phyloP scores from a whole-genome alignment of 2,113 vertebrate species.

The Bujurquina vittata region DNA sequence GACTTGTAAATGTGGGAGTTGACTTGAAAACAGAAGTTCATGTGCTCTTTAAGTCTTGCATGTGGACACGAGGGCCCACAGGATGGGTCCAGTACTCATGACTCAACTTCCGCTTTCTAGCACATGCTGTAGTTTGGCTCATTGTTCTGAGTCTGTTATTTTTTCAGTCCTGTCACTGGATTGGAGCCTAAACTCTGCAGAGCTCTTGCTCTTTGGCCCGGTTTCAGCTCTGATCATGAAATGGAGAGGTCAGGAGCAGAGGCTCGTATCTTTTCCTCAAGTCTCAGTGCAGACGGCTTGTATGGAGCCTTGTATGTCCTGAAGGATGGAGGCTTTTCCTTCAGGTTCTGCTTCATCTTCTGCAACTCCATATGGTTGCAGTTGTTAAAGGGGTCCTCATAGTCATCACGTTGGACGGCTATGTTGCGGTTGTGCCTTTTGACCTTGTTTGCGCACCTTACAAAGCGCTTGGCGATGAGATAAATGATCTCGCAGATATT shows the following conservation, averaged over 20 bases:
- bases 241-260: constrained; percentile 77
- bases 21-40: constrained; percentile 49
- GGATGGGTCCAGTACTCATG: constrained; percentile 50
- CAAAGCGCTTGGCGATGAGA: constrained; percentile 82
- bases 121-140: constrained; percentile 28
- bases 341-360: background rate
- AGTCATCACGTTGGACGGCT: background rate
- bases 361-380: background rate
- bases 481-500: constrained; percentile 87
- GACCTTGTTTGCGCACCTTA: constrained; percentile 32
- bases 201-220: background rate
- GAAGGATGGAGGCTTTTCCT: constrained; percentile 56
- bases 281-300: background rate
- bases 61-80: constrained; percentile 27
- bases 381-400: constrained; percentile 61
- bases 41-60: constrained; percentile 1
- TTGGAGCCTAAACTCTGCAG: background rate
- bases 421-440: constrained; percentile 21
- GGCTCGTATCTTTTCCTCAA: constrained; percentile 66
- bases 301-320: background rate
- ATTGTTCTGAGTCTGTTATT: constrained; percentile 20
- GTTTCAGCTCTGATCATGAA: background rate
- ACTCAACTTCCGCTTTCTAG: constrained; percentile 45
- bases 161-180: background rate
- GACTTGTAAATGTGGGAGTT: constrained; percentile 46